Evolutionary conservation across 2,888 invertebrate genomes (phyloP).

Genomic region (Melanostoma scalare): DNA sequence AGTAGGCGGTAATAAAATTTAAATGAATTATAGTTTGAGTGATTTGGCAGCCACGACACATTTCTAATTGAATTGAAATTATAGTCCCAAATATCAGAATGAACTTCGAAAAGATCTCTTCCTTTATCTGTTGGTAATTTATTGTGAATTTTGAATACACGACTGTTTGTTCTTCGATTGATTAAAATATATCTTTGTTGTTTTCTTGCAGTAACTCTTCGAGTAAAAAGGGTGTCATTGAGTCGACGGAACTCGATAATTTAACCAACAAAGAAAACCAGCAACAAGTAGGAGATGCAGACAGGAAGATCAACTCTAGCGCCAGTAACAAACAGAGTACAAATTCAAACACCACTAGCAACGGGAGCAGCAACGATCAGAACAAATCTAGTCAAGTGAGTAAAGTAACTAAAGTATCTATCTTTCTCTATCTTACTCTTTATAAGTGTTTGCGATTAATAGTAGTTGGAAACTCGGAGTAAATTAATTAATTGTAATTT

Average conservation of each 20-base stretch:
- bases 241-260: slow-evolving; percentile 68
- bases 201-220: slow-evolving; percentile 58
- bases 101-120: slow-evolving; percentile 66
- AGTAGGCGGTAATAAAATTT: slow-evolving; percentile 29
- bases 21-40: slow-evolving; percentile 20
- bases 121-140: slow-evolving; percentile 67
- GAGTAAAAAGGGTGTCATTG: slow-evolving; percentile 64
- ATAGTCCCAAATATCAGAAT: slow-evolving; percentile 27
- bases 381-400: slow-evolving; percentile 74
- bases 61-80: background rate
- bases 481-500: background rate
- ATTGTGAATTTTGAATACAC: background rate
- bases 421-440: slow-evolving; percentile 11
- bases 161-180: slow-evolving; percentile 23
- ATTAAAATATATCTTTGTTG: slow-evolving; percentile 10
- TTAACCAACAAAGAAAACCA: slow-evolving; percentile 69
- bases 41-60: slow-evolving; percentile 2
- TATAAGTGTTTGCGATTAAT: no score
- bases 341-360: slow-evolving; percentile 49
- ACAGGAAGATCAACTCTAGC: slow-evolving; percentile 52
- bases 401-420: slow-evolving; percentile 40
- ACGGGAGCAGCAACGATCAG: slow-evolving; percentile 61
- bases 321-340: slow-evolving; percentile 44
- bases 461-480: background rate
- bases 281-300: slow-evolving; percentile 65